phyloP scores from a whole-genome alignment of 64 coral and sea anemone species.

The Pocillopora damicornis region DNA sequence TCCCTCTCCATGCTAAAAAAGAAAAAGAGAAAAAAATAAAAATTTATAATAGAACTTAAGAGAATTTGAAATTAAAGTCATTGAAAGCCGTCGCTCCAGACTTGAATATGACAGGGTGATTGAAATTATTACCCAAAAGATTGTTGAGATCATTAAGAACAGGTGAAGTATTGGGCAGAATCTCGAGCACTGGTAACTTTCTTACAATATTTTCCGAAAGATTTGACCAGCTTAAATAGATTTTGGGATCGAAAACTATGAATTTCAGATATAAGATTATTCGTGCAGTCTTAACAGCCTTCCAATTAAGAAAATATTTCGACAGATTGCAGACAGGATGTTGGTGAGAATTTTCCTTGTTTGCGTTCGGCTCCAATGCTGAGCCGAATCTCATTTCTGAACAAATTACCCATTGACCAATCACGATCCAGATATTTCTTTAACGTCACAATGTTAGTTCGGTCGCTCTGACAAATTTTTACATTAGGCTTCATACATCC shows the following conservation, averaged over 20 bases:
- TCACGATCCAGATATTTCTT: neutral
- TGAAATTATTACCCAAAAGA: slow-evolving; percentile 1
- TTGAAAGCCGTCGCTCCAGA: neutral
- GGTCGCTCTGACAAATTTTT: neutral
- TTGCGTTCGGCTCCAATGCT: neutral
- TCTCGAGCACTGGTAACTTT: no score
- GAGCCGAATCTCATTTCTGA: neutral
- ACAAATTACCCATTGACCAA: slow-evolving; percentile 4
- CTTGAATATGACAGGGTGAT: slow-evolving; percentile 1
- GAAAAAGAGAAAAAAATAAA: no score
- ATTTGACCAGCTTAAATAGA: no score
- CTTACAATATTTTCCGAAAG: no score
- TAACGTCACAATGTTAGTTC: slow-evolving; percentile 39
- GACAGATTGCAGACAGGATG: slow-evolving; percentile 15
- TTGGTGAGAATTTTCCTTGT: neutral
- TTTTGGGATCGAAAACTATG: no score
- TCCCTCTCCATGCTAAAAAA: no score
- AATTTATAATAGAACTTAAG: neutral
- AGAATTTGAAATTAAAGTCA: neutral
- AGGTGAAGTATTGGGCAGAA: slow-evolving; percentile 10
- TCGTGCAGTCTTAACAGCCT: neutral
- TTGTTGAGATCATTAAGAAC: neutral
- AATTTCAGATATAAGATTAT: neutral
- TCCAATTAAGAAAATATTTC: neutral
- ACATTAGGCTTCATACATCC: neutral